Evolutionary conservation across 2,113 vertebrate genomes (phyloP).

Genomic region (Pandion haliaetus): DNA sequence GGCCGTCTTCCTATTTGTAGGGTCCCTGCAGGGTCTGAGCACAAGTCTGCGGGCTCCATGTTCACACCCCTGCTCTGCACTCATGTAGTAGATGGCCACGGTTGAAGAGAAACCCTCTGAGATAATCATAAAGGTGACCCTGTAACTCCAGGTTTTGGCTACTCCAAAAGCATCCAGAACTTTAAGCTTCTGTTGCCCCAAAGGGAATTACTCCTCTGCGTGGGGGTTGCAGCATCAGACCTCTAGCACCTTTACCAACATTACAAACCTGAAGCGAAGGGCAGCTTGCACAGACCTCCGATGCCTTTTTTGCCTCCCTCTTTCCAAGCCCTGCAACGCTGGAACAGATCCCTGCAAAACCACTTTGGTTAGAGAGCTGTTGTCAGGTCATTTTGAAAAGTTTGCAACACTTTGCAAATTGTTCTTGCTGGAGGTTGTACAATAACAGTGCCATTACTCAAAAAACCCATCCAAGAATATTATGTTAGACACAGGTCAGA

Average conservation of each 20-base stretch:
- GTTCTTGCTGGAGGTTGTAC: conserved; percentile 37
- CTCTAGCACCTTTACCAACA: not conserved
- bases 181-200: not conserved
- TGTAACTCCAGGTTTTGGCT: not conserved
- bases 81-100: rapidly evolving
- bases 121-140: not conserved
- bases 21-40: not conserved
- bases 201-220: rapidly evolving
- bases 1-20: too few species aligned
- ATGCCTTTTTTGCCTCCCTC: not conserved
- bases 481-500: not conserved
- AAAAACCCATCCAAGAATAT: not conserved
- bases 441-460: not conserved
- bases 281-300: not conserved
- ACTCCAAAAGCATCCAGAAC: not conserved
- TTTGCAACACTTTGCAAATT: conserved; percentile 45
- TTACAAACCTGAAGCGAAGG: not conserved
- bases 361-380: conserved; percentile 22
- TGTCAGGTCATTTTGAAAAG: conserved; percentile 38
- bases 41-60: not conserved
- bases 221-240: not conserved
- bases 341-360: conserved; percentile 28
- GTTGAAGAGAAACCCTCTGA: not conserved
- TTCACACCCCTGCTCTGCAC: not conserved
- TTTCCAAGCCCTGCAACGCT: not conserved